Evolutionary conservation across 2,888 invertebrate genomes (phyloP).

Genomic region (Augochlorella aurata): DNA sequence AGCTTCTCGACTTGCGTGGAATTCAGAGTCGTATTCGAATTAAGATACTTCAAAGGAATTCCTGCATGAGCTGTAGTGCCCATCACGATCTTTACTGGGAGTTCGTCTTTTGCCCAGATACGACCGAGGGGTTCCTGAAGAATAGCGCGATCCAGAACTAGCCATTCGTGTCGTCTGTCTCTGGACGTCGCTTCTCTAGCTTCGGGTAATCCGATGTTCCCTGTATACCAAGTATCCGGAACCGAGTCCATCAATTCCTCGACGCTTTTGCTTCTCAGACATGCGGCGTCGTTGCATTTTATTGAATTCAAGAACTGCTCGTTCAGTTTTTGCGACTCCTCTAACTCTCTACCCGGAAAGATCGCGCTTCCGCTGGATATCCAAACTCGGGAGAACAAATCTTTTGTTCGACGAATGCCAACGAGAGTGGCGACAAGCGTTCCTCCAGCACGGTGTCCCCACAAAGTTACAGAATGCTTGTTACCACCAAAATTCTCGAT

Average conservation of each 20-base stretch:
- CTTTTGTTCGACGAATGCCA: conserved; percentile 84
- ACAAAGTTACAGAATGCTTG: conserved; percentile 88
- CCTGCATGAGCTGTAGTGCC: conserved; percentile 90
- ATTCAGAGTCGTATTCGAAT: conserved; percentile 87
- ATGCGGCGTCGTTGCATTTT: conserved; percentile 84
- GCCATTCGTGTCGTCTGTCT: conserved; percentile 87
- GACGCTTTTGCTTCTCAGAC: conserved; percentile 81
- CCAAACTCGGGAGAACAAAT: conserved; percentile 90
- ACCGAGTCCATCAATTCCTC: conserved; percentile 86
- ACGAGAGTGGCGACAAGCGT: conserved; percentile 91
- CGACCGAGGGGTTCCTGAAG: conserved; percentile 87
- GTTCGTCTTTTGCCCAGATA: conserved; percentile 84
- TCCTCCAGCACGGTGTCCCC: conserved; percentile 93
- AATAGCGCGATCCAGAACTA: conserved; percentile 89
- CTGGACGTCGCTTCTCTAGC: conserved; percentile 72
- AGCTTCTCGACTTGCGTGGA: conserved; percentile 86
- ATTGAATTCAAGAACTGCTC: conserved; percentile 84
- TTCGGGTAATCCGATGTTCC: conserved; percentile 82
- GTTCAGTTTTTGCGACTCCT: conserved; percentile 85
- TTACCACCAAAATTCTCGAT: conserved; percentile 93
- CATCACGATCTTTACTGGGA: conserved; percentile 84
- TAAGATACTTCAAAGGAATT: conserved; percentile 85
- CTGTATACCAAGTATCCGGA: conserved; percentile 88
- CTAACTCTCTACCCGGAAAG: conserved; percentile 86
- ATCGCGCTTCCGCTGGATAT: conserved; percentile 90